Evolutionary conservation across 2,797 vertebrate species (phyloP).

Genomic region (Molossus molossus): DNA sequence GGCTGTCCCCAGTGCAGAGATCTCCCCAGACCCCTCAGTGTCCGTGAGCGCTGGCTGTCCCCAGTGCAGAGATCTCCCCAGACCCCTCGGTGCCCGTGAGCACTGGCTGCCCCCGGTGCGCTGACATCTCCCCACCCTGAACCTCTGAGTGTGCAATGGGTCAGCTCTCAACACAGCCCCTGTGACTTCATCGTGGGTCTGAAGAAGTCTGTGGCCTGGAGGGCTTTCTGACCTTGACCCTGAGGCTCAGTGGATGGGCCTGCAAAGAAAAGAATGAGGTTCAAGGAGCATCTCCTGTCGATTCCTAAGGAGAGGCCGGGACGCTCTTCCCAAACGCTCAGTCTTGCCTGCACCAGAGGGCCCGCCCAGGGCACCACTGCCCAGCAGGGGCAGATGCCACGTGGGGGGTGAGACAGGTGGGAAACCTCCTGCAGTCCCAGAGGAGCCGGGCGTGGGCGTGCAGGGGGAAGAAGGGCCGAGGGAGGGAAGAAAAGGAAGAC

Average conservation of each 20-base stretch:
- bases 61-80: neutral
- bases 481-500: too few relatives aligned
- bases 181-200: neutral
- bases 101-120: neutral
- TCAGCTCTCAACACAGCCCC: neutral
- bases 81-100: neutral
- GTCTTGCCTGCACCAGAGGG: neutral
- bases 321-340: neutral
- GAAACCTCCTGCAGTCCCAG: neutral
- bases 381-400: neutral
- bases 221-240: neutral
- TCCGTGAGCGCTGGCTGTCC: neutral
- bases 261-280: neutral
- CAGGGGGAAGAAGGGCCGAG: neutral
- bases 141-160: neutral
- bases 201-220: fast-evolving
- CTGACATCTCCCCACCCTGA: neutral
- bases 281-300: neutral
- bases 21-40: neutral
- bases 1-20: neutral
- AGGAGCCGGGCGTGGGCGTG: neutral
- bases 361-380: neutral
- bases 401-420: too few relatives aligned
- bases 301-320: neutral
- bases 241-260: neutral